Base-by-base conservation (phyloP, 2,888 invertebrate species). In the Drosophila buzzatii region DNA sequence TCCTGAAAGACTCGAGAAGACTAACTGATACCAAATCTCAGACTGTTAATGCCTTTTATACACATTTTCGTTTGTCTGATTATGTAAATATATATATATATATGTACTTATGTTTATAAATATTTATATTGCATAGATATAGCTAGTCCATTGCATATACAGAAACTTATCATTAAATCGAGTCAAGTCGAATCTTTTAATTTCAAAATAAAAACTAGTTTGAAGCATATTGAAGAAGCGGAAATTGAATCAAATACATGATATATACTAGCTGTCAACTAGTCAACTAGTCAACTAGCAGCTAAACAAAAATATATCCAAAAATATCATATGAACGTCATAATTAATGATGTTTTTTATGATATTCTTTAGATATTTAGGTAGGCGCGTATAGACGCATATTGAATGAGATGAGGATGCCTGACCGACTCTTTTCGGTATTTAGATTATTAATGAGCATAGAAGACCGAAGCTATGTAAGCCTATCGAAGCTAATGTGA, bases 21-120 rank as follows among this genome's bases (percentile, higher is more conserved):
- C 71, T 81, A 31, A 75, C 89, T 85, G 85, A 90, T 85, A 63
- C 4, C 52, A 18, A 42, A 27, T 60, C 31, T 31, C 51, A 9
- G 35, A 4, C 4, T n/a, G 7, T 27, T 9, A 39, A 16, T 60
- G 42, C 27, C 65, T 78, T 79, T 70, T 78, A 78, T 78, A 78
- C 62, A 8, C 18, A 35, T 41, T 41, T 58, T 23, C 37, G 39
- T 33, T 44, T 47, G 33, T 52, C 70, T 60, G 63, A 72, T 72
- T 68, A 73, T 81, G 79, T 81, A 44, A 71, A 74, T 71, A 62
- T 59, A 70, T 70, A n/a, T n/a, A 33, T 23, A 27, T 27, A 27
- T 27, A 27, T 27, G 27, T 27, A 27, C 27, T 27, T 27, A 27
- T 27, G 6, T 27, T 27, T 27, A 27, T 27, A 27, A 27, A 33